Evolutionary conservation across 2,797 vertebrate genomes (phyloP).

Genomic region (Geotria australis): DNA sequence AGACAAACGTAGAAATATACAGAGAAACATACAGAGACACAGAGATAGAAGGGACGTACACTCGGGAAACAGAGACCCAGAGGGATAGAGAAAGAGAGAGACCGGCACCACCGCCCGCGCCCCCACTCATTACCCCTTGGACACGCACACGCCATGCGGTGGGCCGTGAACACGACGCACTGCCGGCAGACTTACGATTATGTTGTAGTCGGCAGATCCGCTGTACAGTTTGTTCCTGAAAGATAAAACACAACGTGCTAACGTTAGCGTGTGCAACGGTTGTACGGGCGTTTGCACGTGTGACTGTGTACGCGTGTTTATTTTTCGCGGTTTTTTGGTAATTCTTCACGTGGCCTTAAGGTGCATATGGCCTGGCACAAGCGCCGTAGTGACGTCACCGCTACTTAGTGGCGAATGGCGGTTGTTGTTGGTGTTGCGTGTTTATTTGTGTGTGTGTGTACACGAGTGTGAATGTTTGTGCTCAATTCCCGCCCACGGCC

Average conservation of each 20-base stretch:
- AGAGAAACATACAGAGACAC: neutral
- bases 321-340: neutral
- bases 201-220: constrained; percentile 91
- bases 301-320: neutral
- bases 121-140: no score
- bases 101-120: neutral
- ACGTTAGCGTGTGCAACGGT: no score
- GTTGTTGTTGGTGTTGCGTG: neutral
- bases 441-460: no score
- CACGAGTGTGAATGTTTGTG: no score
- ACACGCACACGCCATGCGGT: no score
- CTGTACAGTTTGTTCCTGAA: constrained; percentile 76
- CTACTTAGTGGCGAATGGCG: neutral
- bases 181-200: constrained; percentile 26
- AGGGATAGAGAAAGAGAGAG: neutral
- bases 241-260: constrained; percentile 1
- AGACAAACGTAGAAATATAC: neutral
- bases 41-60: neutral
- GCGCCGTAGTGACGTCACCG: no score
- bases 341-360: neutral
- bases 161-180: no score
- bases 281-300: neutral
- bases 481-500: no score
- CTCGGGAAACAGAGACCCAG: neutral
- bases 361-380: no score